Evolutionary conservation across 2,797 vertebrate genomes (phyloP), one percentile per base, ranked within the genome.

Genomic region (Parauchenoglanis ngamensis): DNA sequence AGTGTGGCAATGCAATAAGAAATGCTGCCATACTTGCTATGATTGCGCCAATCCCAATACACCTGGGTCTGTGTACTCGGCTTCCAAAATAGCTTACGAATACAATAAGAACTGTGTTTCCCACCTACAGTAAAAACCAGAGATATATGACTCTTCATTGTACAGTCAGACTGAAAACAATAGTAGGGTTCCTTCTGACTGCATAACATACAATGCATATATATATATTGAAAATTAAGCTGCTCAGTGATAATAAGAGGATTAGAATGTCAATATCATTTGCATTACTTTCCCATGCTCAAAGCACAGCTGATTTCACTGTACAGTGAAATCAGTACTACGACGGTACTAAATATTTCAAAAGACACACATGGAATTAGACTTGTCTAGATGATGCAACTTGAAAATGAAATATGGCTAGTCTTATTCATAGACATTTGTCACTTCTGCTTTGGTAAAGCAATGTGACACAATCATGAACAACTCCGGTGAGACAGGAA

Each of bases 21-120:
- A 98, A 93, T 0, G 96, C 96, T 0, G 97, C 97, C 87, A 96
- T 4, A 25, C 96, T 94, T 17, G 97, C 97, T 0, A 99, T 91
- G 84, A 98, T 83, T 7, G 97, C 98, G 12, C 98, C 98, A 0
- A 82, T 92, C 4, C 97, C 98, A 0, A 99, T 99, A 89, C 95
- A 93, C 0, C 96, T 95, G 0, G 98, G 98, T 12, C 98, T 92
- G 92, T 99, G 98, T 4, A 99, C 96, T 0, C 96, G 93, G 91
- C 97, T 97, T 40, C 98, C 98, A 0, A 98, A 95, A 92, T 97
- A 99, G 87, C 98, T 99, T 75, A 99, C 94, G 3, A 99, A 98
- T 88, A 98, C 93, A 0, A 99, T 98, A 73, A 99, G 95, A 87
- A 96, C 0, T 0, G 97, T 97, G 93, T 98, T 99, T 10, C 98